A percentile compares a stretch with the other conserved stretches of the same genome.
Evolutionary conservation across 2,113 vertebrate genomes (phyloP).

Genomic region (Struthio camelus): DNA sequence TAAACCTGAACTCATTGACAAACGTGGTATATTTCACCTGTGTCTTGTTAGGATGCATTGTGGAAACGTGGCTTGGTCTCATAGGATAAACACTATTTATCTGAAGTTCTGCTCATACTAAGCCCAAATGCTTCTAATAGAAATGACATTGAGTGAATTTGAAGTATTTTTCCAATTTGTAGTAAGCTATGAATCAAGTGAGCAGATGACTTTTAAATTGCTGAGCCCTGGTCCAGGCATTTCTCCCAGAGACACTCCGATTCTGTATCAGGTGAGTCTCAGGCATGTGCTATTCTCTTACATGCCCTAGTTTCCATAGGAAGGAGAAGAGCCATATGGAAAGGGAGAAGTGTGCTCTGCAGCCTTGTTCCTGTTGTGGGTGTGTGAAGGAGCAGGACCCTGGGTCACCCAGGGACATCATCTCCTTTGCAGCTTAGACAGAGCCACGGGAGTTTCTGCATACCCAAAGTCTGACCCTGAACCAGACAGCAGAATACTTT

Average conservation of each 20-base stretch:
- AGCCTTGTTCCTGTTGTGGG: too few relatives aligned
- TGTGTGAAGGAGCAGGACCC: too few relatives aligned
- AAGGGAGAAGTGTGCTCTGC: too few relatives aligned
- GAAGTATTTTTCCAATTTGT: not conserved
- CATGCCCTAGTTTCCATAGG: too few relatives aligned
- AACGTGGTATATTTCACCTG: not conserved
- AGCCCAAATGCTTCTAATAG: not conserved
- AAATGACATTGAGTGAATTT: not conserved
- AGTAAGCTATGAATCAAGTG: not conserved
- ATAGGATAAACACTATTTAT: not conserved
- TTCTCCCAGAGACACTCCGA: too few relatives aligned
- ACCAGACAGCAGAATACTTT: not conserved
- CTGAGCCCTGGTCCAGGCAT: not conserved
- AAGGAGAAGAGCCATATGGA: too few relatives aligned
- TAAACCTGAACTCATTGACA: not conserved
- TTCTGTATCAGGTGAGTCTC: too few relatives aligned
- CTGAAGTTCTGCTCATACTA: not conserved
- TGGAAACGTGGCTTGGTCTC: not conserved
- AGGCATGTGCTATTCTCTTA: too few relatives aligned
- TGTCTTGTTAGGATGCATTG: not conserved
- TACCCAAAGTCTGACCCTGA: not conserved
- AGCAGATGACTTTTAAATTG: not conserved
- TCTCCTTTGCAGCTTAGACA: not conserved
- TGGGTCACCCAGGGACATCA: too few relatives aligned
- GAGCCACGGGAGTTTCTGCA: not conserved